A percentile compares a stretch with the other conserved stretches of the same genome.
phyloP scores from a whole-genome alignment of 2,888 invertebrate species.

The Trichacis sp. region DNA sequence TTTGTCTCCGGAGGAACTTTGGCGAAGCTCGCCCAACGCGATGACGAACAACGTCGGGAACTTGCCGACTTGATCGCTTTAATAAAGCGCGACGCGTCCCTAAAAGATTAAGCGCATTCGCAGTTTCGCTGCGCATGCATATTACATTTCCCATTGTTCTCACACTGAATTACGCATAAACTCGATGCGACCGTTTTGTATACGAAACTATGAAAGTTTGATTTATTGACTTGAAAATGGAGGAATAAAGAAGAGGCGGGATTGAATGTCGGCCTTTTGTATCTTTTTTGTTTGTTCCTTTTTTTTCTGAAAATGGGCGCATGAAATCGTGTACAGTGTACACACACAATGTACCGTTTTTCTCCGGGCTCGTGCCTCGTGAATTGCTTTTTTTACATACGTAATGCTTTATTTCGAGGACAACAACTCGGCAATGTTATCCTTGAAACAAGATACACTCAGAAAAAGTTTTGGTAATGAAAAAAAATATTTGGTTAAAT shows the following conservation, averaged over 20 bases:
- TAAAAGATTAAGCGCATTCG: slow-evolving; percentile 1
- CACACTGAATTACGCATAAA: slow-evolving; percentile 18
- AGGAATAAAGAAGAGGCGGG: neutral
- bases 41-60: slow-evolving; percentile 7
- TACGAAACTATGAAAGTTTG: slow-evolving; percentile 2
- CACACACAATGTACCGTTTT: no score
- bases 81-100: slow-evolving; percentile 9
- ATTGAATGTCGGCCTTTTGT: neutral
- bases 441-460: no score
- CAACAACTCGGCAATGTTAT: no score
- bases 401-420: no score
- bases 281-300: no score
- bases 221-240: neutral
- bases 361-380: no score
- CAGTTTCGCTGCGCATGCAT: neutral
- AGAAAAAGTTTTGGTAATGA: no score
- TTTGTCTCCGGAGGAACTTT: slow-evolving; percentile 1
- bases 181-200: neutral
- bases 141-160: slow-evolving; percentile 14
- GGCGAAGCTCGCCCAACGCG: slow-evolving; percentile 2
- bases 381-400: no score
- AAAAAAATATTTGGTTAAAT: no score
- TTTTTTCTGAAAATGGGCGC: no score
- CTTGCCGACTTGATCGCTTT: slow-evolving; percentile 4
- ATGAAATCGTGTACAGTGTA: no score